phyloP scores from a whole-genome alignment of 2,888 invertebrate species.

The Philhelius pedissequus region DNA sequence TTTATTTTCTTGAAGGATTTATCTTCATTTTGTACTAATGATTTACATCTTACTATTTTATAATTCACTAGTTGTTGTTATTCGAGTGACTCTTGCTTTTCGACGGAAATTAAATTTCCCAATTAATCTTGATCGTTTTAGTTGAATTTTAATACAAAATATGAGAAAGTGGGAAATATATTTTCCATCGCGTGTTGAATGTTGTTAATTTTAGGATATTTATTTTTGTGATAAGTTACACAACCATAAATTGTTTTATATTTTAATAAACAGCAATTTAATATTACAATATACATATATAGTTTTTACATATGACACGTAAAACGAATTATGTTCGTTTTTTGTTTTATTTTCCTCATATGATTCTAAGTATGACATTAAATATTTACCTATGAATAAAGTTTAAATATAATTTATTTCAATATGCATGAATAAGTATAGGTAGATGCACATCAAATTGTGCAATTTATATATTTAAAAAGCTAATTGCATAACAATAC shows the following conservation, averaged over 20 bases:
- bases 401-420: conserved; percentile 49
- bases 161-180: conserved; percentile 41
- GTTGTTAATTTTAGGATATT: conserved; percentile 29
- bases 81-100: conserved; percentile 14
- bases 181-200: conserved; percentile 16
- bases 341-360: conserved; percentile 8
- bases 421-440: too few species aligned
- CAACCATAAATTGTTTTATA: conserved; percentile 47
- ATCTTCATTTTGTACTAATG: conserved; percentile 51
- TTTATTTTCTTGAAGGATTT: conserved; percentile 24
- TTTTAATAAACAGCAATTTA: conserved; percentile 39
- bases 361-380: conserved; percentile 48
- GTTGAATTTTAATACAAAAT: background rate
- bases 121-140: background rate
- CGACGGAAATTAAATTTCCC: conserved; percentile 26
- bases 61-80: conserved; percentile 39
- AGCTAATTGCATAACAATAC: background rate
- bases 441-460: too few species aligned
- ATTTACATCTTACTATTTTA: conserved; percentile 56
- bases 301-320: conserved; percentile 9
- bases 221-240: conserved; percentile 57
- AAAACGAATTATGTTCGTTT: conserved; percentile 35
- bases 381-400: conserved; percentile 57
- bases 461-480: background rate
- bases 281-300: background rate